Evolutionary conservation across 2,113 vertebrate genomes (phyloP).

Genomic region (Holacanthus passer): DNA sequence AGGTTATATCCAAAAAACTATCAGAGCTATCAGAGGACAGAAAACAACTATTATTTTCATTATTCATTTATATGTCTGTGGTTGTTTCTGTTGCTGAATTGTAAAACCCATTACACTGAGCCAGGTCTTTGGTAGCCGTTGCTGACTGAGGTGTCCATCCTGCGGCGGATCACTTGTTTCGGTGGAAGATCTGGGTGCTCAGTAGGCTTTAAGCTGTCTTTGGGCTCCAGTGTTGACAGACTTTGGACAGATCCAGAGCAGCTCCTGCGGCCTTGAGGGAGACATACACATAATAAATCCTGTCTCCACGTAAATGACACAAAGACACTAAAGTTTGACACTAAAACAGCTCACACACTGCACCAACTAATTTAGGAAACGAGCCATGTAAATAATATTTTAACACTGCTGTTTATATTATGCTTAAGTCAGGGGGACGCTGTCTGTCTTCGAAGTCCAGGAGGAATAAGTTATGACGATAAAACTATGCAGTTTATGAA

Average conservation of each 20-base stretch:
- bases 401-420: neutral
- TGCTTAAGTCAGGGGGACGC: neutral
- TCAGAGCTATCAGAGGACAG: neutral
- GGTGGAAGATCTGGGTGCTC: slow-evolving; percentile 89
- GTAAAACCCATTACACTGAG: slow-evolving; percentile 89
- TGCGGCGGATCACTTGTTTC: slow-evolving; percentile 85
- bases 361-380: slow-evolving; percentile 13
- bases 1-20: too few relatives aligned
- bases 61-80: neutral
- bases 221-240: slow-evolving; percentile 86
- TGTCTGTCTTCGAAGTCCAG: neutral
- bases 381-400: slow-evolving; percentile 20
- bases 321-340: slow-evolving; percentile 15
- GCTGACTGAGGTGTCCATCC: slow-evolving; percentile 84
- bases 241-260: slow-evolving; percentile 89
- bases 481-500: slow-evolving; percentile 18
- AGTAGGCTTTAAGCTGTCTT: slow-evolving; percentile 80
- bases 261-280: slow-evolving; percentile 87
- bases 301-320: slow-evolving; percentile 3
- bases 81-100: too few relatives aligned
- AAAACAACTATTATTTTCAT: neutral
- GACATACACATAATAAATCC: slow-evolving; percentile 37
- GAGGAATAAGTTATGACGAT: slow-evolving; percentile 14
- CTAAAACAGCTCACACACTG: neutral
- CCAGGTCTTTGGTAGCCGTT: slow-evolving; percentile 94